Conservation (phyloP, 2,113 vertebrate genomes). For the Lagopus leucura region DNA sequence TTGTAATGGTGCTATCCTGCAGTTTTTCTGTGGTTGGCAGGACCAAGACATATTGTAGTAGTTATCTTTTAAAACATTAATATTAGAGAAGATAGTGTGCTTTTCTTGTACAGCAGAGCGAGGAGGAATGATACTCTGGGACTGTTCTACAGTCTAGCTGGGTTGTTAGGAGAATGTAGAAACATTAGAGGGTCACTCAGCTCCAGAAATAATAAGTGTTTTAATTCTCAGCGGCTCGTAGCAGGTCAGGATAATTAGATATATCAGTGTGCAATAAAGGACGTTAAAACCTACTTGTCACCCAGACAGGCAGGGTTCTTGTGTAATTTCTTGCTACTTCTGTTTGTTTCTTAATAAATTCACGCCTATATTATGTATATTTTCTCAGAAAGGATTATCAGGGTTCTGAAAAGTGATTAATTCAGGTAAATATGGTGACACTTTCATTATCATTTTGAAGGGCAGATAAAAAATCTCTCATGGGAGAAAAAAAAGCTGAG, state of each 20-base stretch:
- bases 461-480: background rate
- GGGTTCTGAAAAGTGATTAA: slow-evolving; percentile 1
- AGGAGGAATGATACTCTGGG: background rate
- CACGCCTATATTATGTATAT: background rate
- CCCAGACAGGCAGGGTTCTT: background rate
- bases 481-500: background rate
- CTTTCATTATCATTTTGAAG: slow-evolving; percentile 9
- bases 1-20: background rate
- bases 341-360: background rate
- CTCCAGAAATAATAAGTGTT: background rate
- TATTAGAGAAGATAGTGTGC: background rate
- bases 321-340: background rate
- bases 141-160: background rate
- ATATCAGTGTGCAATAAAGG: background rate
- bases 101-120: background rate
- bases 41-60: background rate
- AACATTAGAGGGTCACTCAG: background rate
- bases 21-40: background rate
- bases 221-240: background rate
- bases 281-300: background rate
- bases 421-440: slow-evolving; percentile 10
- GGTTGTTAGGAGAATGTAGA: background rate
- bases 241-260: background rate
- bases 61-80: slow-evolving; percentile 41
- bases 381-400: background rate